These are phyloP conservation scores for Autographa gamma DNA, from an alignment of 2,888 invertebrate genomes.

Conservation along the genomic window DNA sequence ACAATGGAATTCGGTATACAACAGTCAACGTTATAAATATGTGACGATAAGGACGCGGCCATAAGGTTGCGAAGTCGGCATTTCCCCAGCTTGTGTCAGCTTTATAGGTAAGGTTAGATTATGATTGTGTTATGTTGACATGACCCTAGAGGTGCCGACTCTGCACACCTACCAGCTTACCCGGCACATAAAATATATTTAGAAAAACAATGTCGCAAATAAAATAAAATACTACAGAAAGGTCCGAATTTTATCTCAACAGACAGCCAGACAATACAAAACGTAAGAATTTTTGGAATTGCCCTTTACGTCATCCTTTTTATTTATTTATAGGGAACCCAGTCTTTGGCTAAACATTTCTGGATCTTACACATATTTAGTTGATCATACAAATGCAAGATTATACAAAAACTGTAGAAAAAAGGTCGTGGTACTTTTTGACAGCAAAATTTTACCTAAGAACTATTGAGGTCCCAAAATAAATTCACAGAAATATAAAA, in stretches of 20 bases:
- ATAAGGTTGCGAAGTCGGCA: slow-evolving; percentile 41
- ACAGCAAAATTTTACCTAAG: no score
- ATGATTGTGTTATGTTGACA: slow-evolving; percentile 61
- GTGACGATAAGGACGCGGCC: slow-evolving; percentile 48
- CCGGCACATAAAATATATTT: slow-evolving; percentile 40
- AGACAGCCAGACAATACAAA: neutral
- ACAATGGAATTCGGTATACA: slow-evolving; percentile 23
- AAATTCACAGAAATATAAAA: no score
- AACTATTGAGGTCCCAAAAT: no score
- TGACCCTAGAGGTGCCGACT: slow-evolving; percentile 52
- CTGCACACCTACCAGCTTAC: slow-evolving; percentile 38
- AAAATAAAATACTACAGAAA: slow-evolving; percentile 33
- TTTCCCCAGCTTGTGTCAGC: slow-evolving; percentile 51
- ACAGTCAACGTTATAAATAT: slow-evolving; percentile 48
- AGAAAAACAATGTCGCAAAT: slow-evolving; percentile 48
- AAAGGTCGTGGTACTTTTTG: no score
- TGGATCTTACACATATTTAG: no score
- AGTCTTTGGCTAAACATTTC: no score
- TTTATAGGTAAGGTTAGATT: slow-evolving; percentile 58
- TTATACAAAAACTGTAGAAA: no score
- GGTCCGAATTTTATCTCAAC: neutral
- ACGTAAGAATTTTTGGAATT: neutral
- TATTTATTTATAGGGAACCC: no score
- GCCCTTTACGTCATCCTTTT: neutral
- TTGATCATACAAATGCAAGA: no score